phyloP scores from a whole-genome alignment of 2,113 vertebrate species.

The Taxidea taxus region DNA sequence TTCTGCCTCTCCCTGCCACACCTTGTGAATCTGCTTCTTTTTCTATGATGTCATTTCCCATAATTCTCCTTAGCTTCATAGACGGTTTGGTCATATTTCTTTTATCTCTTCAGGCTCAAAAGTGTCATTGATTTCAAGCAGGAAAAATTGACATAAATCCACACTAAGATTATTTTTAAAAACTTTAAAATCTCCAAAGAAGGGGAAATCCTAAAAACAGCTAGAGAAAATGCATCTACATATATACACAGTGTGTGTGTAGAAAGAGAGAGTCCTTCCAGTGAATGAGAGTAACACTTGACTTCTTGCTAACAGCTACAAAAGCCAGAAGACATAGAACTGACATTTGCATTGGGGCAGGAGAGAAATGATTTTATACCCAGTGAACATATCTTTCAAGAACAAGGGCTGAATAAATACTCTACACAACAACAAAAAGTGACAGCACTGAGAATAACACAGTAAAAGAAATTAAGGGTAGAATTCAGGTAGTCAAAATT shows the following conservation, averaged over 20 bases:
- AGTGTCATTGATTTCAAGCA: background rate
- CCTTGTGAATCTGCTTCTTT: background rate
- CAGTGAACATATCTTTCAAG: background rate
- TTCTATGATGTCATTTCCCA: background rate
- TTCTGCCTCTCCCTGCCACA: background rate
- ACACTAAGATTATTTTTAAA: background rate
- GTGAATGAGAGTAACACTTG: background rate
- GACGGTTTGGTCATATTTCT: background rate
- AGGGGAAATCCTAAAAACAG: background rate
- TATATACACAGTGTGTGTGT: fast-evolving
- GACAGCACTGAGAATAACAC: background rate
- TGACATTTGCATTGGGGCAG: background rate
- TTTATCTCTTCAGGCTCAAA: background rate
- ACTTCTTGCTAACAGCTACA: background rate
- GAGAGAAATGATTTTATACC: background rate
- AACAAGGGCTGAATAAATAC: background rate
- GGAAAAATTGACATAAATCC: background rate
- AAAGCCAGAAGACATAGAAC: background rate
- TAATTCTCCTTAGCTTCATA: background rate
- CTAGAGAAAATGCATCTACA: background rate
- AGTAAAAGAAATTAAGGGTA: background rate
- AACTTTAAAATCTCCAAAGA: background rate
- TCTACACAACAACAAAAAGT: background rate
- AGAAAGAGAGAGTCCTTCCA: background rate
- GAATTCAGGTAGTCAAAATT: background rate